These are phyloP conservation scores for Papilio aristodemus DNA, from an alignment of 1,140 invertebrate species.

Conservation along the genomic window DNA sequence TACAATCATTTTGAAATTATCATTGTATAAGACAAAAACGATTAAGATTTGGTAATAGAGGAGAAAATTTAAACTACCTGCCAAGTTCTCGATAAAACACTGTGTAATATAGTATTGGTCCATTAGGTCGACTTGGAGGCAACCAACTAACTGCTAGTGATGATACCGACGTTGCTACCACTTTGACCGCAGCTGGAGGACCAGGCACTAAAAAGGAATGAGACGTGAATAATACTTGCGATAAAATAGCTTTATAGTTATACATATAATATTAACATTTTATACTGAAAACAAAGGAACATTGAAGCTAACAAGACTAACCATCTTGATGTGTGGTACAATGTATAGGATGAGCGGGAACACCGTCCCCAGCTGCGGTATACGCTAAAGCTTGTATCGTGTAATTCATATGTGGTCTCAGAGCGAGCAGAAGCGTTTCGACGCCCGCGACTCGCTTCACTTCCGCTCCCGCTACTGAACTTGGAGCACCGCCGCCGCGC, in stretches of 20 bases:
- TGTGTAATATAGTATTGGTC: slow-evolving; percentile 90
- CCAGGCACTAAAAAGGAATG: slow-evolving; percentile 85
- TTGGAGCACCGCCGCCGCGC: slow-evolving; percentile 49
- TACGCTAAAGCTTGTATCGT: slow-evolving; percentile 92
- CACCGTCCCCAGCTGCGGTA: slow-evolving; percentile 91
- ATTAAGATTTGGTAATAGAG: neutral
- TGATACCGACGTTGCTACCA: slow-evolving; percentile 87
- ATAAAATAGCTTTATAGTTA: too few species aligned
- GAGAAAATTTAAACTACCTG: slow-evolving; percentile 46
- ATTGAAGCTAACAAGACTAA: slow-evolving; percentile 50
- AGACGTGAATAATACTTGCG: neutral
- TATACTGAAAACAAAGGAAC: too few species aligned
- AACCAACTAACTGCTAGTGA: slow-evolving; percentile 92
- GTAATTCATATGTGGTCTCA: slow-evolving; percentile 89
- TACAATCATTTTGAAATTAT: slow-evolving; percentile 16
- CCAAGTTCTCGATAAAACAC: slow-evolving; percentile 87
- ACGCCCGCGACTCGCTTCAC: slow-evolving; percentile 88
- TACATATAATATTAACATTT: too few species aligned
- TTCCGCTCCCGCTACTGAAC: slow-evolving; percentile 74
- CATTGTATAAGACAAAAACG: neutral
- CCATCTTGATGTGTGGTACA: slow-evolving; percentile 92
- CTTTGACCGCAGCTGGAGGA: slow-evolving; percentile 90
- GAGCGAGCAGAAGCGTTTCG: slow-evolving; percentile 87
- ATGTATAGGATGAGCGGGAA: slow-evolving; percentile 87
- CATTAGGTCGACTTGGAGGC: slow-evolving; percentile 89